Percentiles rank a stretch among this genome's conserved stretches.
Conservation (phyloP, 2,888 invertebrate species). For the Mythimna vitellina region DNA sequence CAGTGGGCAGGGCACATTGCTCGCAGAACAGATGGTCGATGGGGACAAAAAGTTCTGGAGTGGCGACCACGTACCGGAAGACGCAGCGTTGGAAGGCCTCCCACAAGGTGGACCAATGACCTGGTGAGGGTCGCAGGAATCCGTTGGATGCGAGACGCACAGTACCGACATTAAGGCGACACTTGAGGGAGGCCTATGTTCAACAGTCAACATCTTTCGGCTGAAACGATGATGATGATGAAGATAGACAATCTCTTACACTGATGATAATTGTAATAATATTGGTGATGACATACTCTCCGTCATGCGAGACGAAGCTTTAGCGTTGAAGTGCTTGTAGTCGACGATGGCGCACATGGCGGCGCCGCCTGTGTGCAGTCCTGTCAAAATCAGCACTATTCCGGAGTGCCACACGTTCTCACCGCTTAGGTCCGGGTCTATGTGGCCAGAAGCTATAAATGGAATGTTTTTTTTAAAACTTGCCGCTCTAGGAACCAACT, state of each 20-base stretch:
- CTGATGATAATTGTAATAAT: not conserved
- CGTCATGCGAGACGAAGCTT: slow-evolving; percentile 63
- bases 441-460: slow-evolving; percentile 82
- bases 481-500: not conserved
- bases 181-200: too few species aligned
- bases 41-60: too few species aligned
- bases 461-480: not conserved
- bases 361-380: slow-evolving; percentile 75
- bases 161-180: too few species aligned
- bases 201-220: too few species aligned
- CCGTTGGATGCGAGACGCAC: too few species aligned
- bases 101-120: too few species aligned
- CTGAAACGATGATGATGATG: too few species aligned
- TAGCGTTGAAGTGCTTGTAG: slow-evolving; percentile 69
- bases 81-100: too few species aligned
- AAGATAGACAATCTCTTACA: not conserved
- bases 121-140: too few species aligned
- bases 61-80: too few species aligned
- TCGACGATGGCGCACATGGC: slow-evolving; percentile 80
- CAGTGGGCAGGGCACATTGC: too few species aligned
- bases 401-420: slow-evolving; percentile 85
- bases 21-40: too few species aligned
- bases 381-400: slow-evolving; percentile 72
- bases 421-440: slow-evolving; percentile 78
- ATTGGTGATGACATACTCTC: slow-evolving; percentile 73